Conservation (phyloP, 2,888 invertebrate species). For the Callinectes sapidus region DNA sequence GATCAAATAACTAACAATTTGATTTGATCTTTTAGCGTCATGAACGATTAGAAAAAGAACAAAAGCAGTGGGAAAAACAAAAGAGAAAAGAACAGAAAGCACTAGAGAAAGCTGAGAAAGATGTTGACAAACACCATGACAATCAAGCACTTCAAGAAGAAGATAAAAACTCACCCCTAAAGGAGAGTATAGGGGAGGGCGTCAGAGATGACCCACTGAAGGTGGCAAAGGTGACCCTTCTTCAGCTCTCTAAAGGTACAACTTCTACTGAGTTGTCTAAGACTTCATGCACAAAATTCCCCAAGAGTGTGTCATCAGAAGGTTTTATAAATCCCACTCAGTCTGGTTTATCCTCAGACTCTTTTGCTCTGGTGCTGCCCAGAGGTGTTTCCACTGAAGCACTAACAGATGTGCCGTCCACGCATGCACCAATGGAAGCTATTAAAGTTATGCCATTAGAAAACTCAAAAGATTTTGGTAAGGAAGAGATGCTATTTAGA, state of each 20-base stretch:
- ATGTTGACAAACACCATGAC: slow-evolving; percentile 35
- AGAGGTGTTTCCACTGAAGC: slow-evolving; percentile 45
- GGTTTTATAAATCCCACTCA: not conserved
- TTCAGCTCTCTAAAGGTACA: slow-evolving; percentile 46
- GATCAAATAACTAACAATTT: slow-evolving; percentile 46
- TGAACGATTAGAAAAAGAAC: slow-evolving; percentile 91
- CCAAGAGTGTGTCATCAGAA: slow-evolving; percentile 52
- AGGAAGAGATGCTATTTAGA: slow-evolving; percentile 11
- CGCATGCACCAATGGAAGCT: slow-evolving; percentile 21
- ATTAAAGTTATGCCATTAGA: slow-evolving; percentile 24
- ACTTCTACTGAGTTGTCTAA: slow-evolving; percentile 23
- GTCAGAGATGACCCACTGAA: slow-evolving; percentile 43
- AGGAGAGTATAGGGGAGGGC: not conserved
- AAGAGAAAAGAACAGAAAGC: slow-evolving; percentile 58
- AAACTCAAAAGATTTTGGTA: not conserved
- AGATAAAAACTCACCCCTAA: slow-evolving; percentile 41
- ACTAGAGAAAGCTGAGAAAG: slow-evolving; percentile 39
- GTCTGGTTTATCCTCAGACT: not conserved
- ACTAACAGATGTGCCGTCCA: slow-evolving; percentile 25
- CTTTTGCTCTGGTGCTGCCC: not conserved
- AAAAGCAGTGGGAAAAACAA: slow-evolving; percentile 86
- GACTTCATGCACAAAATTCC: slow-evolving; percentile 10
- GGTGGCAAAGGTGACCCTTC: slow-evolving; percentile 40
- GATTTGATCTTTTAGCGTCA: slow-evolving; percentile 81
- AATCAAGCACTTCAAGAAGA: slow-evolving; percentile 28